These are phyloP conservation scores for Amitus sp. DNA, from an alignment of 2,888 invertebrate species.

Conservation along the genomic window DNA sequence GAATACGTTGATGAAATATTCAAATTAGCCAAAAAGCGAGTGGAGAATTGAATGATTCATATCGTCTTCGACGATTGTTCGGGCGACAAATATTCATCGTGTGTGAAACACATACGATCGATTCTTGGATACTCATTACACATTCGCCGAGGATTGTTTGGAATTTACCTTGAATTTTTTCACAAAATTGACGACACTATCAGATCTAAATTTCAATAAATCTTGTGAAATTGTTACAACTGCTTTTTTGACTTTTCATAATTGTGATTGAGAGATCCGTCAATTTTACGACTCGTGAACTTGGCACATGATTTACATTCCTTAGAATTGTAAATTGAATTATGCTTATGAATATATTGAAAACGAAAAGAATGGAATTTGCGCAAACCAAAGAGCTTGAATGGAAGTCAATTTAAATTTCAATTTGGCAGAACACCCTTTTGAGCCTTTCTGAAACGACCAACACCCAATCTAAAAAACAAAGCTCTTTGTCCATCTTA, in stretches of 20 bases:
- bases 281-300: too few species aligned
- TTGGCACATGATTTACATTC: too few species aligned
- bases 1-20: conserved; percentile 56
- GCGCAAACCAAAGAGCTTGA: conserved; percentile 27
- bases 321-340: conserved; percentile 23
- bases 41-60: conserved; percentile 46
- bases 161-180: too few species aligned
- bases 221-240: conserved; percentile 3
- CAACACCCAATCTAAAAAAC: conserved; percentile 45
- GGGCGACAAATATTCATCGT: conserved; percentile 41
- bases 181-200: too few species aligned
- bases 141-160: too few species aligned
- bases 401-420: conserved; percentile 45
- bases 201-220: too few species aligned
- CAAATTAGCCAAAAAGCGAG: conserved; percentile 45
- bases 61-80: conserved; percentile 39
- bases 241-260: too few species aligned
- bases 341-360: conserved; percentile 16
- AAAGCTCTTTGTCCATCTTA: conserved; percentile 42
- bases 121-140: too few species aligned
- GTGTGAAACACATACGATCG: conserved; percentile 28
- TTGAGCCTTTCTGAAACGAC: conserved; percentile 35
- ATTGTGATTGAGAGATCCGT: too few species aligned
- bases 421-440: conserved; percentile 40
- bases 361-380: neutral